A percentile compares a stretch with the other conserved stretches of the same genome.
These are phyloP conservation scores for Rhizomys pruinosus DNA, from an alignment of 2,113 vertebrate species.

Conservation along the genomic window DNA sequence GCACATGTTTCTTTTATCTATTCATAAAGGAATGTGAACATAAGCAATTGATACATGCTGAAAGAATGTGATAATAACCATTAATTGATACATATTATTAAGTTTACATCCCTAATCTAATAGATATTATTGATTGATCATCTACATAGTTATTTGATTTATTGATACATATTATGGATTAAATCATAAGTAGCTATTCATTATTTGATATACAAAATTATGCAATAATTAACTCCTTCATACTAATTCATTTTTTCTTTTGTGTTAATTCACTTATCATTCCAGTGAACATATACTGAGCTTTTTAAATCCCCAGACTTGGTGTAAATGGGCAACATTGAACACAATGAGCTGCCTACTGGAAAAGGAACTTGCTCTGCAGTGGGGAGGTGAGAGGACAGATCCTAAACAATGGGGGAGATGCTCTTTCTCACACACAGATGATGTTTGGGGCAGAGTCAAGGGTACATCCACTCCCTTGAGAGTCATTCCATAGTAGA, in stretches of 20 bases:
- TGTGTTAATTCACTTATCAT: constrained; percentile 30
- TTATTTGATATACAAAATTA: not conserved
- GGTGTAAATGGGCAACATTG: not conserved
- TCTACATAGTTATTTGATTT: not conserved
- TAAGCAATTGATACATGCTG: too few species aligned
- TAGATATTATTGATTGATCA: not conserved
- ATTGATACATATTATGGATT: not conserved
- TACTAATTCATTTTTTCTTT: not conserved
- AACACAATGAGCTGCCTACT: not conserved
- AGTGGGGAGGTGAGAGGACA: not conserved
- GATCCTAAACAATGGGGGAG: not conserved
- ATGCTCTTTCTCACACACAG: not conserved
- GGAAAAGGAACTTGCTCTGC: not conserved
- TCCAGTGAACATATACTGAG: not conserved
- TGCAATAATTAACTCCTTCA: not conserved
- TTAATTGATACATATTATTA: not conserved
- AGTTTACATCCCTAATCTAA: not conserved
- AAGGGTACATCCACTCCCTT: not conserved
- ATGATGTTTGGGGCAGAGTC: not conserved
- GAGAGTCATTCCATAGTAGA: not conserved
- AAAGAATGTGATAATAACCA: not conserved
- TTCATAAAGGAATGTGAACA: constrained; percentile 7
- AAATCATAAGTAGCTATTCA: not conserved
- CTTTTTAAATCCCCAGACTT: not conserved
- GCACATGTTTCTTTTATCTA: not conserved